Evolutionary conservation across 2,797 vertebrate species (phyloP).

Genomic region (Gallirallus australis): DNA sequence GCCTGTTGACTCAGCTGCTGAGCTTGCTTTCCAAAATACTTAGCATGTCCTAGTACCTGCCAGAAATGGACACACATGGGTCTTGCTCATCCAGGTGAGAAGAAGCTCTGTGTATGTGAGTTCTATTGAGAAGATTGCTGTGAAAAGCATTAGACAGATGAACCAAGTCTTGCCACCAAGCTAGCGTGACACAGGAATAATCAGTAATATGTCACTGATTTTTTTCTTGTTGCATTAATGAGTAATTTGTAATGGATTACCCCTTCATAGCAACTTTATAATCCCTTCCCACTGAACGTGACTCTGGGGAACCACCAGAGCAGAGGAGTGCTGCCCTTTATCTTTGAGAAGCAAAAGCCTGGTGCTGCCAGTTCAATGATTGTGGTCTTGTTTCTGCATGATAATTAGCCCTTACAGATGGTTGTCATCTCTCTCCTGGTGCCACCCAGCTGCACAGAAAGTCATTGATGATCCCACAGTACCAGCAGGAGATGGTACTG

Average conservation of each 20-base stretch:
- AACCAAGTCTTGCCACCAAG: not conserved
- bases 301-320: not conserved
- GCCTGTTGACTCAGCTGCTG: not conserved
- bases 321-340: not conserved
- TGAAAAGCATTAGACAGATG: not conserved
- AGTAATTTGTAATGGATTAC: conserved; percentile 56
- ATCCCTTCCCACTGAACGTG: not conserved
- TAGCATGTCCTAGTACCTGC: not conserved
- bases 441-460: not conserved
- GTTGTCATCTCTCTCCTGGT: not conserved
- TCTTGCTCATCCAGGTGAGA: not conserved
- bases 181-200: not conserved
- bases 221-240: conserved; percentile 12
- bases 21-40: not conserved
- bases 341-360: not conserved
- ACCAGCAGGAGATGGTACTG: not conserved
- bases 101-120: not conserved
- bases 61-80: fast-evolving
- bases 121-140: not conserved
- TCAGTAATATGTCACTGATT: conserved; percentile 47
- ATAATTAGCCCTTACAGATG: not conserved
- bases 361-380: not conserved
- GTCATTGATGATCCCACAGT: not conserved
- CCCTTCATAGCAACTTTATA: not conserved
- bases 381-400: not conserved